phyloP scores from a whole-genome alignment of 2,113 vertebrate genomes.

The Gallinago jamesoni region DNA sequence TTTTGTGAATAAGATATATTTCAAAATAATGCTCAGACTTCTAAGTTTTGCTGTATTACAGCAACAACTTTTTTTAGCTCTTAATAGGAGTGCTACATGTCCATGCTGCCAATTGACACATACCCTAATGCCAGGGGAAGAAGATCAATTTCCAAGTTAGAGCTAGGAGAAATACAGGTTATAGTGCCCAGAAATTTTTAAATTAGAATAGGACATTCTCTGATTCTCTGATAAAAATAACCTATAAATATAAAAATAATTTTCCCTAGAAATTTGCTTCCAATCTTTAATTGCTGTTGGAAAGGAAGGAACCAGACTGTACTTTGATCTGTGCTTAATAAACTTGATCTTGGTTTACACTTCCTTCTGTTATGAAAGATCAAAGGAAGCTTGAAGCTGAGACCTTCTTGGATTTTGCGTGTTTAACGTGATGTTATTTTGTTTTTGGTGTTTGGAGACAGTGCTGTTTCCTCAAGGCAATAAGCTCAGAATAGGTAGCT shows the following conservation, averaged over 20 bases:
- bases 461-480: not conserved
- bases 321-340: slow-evolving; percentile 56
- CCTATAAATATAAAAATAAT: not conserved
- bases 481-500: not conserved
- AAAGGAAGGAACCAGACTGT: slow-evolving; percentile 17
- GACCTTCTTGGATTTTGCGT: not conserved
- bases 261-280: not conserved
- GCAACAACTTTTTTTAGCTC: not conserved
- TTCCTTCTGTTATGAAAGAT: slow-evolving; percentile 53
- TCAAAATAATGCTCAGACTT: not conserved
- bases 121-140: not conserved
- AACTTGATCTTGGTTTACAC: slow-evolving; percentile 29
- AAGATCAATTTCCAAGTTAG: not conserved
- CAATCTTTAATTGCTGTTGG: slow-evolving; percentile 20
- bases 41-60: not conserved
- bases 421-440: slow-evolving; percentile 27
- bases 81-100: rapidly evolving
- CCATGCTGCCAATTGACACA: not conserved
- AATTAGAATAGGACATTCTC: not conserved
- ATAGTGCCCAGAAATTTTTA: not conserved
- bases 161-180: not conserved
- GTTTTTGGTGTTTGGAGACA: not conserved
- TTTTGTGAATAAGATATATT: not conserved
- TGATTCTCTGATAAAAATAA: not conserved
- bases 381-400: slow-evolving; percentile 19